These are phyloP conservation scores for Idris sp. DNA, from an alignment of 1,140 invertebrate species.

Conservation along the genomic window DNA sequence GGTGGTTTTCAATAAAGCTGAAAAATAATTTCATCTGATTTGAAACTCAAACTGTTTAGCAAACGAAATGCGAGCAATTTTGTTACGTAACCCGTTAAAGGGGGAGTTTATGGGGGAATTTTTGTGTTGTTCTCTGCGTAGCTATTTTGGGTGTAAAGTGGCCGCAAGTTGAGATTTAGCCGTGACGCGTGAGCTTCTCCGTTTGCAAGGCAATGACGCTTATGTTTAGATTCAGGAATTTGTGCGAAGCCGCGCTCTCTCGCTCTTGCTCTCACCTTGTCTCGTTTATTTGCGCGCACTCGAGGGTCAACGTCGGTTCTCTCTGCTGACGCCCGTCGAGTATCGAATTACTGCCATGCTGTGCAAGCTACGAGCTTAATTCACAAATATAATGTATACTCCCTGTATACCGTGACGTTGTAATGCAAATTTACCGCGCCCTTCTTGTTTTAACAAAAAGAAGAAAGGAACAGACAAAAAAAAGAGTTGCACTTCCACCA, in stretches of 20 bases:
- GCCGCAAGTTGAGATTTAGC: conserved; percentile 52
- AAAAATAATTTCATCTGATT: too few relatives aligned
- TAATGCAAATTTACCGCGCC: conserved; percentile 58
- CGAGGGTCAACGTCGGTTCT: conserved; percentile 56
- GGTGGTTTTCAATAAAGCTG: too few relatives aligned
- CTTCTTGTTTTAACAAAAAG: conserved; percentile 31
- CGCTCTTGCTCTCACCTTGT: conserved; percentile 22
- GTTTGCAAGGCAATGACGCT: conserved; percentile 61
- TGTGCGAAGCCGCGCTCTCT: conserved; percentile 54
- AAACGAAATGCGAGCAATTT: conserved; percentile 36
- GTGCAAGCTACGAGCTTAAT: conserved; percentile 48
- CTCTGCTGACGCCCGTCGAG: conserved; percentile 54
- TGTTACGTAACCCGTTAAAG: conserved; percentile 46
- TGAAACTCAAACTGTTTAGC: too few relatives aligned
- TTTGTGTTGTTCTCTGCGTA: conserved; percentile 40
- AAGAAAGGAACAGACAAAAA: too few relatives aligned
- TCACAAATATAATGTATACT: conserved; percentile 59
- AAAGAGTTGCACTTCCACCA: too few relatives aligned
- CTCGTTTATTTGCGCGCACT: conserved; percentile 25
- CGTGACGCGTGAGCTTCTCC: conserved; percentile 35
- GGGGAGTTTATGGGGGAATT: conserved; percentile 37
- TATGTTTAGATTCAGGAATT: conserved; percentile 75
- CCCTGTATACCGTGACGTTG: conserved; percentile 25
- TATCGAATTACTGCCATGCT: conserved; percentile 66
- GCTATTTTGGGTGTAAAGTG: conserved; percentile 62